These are phyloP conservation scores for Speoplatyrhinus poulsoni DNA, from an alignment of 2,113 vertebrate genomes.

Conservation along the genomic window DNA sequence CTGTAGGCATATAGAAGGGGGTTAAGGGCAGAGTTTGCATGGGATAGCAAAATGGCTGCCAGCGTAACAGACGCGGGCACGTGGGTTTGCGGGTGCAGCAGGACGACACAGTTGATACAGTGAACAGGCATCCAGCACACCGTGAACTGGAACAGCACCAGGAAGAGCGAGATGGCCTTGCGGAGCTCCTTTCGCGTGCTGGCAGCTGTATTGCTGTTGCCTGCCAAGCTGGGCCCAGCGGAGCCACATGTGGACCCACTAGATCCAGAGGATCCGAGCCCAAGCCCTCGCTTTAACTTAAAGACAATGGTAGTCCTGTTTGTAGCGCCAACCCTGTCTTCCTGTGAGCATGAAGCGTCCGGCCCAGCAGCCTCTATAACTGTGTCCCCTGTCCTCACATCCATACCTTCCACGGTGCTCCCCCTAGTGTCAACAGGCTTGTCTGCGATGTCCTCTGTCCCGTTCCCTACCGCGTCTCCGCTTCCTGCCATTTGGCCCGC, in stretches of 20 bases:
- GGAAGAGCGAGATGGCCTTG: conserved; percentile 60
- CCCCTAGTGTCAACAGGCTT: not conserved
- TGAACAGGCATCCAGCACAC: conserved; percentile 73
- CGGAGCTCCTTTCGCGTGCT: conserved; percentile 34
- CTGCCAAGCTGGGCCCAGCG: not conserved
- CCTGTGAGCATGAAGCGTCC: not conserved
- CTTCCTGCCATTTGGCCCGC: not conserved
- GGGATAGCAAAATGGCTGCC: conserved; percentile 60
- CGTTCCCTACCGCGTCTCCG: too few relatives aligned
- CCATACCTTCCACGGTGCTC: not conserved
- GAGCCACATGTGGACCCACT: not conserved
- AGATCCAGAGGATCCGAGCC: not conserved
- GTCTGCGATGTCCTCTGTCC: not conserved
- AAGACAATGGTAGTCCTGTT: not conserved
- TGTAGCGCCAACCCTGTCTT: not conserved
- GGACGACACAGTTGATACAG: conserved; percentile 58
- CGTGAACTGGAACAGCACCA: conserved; percentile 62
- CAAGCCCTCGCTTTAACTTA: not conserved
- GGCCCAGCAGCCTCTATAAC: not conserved
- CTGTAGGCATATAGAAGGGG: conserved; percentile 65
- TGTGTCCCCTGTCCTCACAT: not conserved
- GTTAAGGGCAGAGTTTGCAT: conserved; percentile 71
- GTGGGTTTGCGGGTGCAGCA: conserved; percentile 42
- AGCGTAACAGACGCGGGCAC: conserved; percentile 52
- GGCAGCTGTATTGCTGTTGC: not conserved